Evolutionary conservation across 1,140 invertebrate genomes (phyloP), one percentile per base, ranked within the genome.

Genomic region (Caenorhabditis briggsae): DNA sequence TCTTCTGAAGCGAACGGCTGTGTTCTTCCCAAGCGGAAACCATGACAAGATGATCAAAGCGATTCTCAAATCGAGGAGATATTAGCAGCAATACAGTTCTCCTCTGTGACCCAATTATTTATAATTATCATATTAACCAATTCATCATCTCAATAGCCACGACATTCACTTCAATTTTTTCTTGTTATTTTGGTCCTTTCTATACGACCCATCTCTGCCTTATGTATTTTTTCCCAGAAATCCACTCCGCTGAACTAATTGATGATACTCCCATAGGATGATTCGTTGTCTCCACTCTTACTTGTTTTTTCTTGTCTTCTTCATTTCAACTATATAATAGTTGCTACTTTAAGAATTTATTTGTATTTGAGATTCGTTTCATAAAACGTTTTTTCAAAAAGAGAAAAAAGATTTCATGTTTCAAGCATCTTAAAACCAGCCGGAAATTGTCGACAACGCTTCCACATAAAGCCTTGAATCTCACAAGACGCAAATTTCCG

Each of bases 11-110:
- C 43, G 70, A 78, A 78, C 70, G 46, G 70, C 70, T n/a, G 70
- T 78, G 0, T 78, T 78, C 70, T 78, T 78, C 70, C 70, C 70
- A 78, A 78, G 33, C 53, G 70, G 70, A 20, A 78, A 78, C 23
- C 70, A 78, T 9, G 70, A 78, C n/a, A 78, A 78, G 23, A 78
- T 78, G 70, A 78, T 78, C 70, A 78, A 78, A 50, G 70, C 70
- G 33, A 78, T 78, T 78, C 70, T 78, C 33, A 78, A 78, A 41
- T 78, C 70, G 11, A 33, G 70, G 50, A 12, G 70, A 78, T 78
- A 78, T 33, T 78, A n/a, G 25, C 12, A 58, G 16, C 50, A 70
- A 11, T 78, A 20, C 11, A 43, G 41, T 8, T 18, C 33, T 41
- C 7, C 64, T 14, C 61, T 33, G 9, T 33, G 58, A n/a, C 14